Evolutionary conservation across 2,797 vertebrate genomes (phyloP).

Genomic region (Cygnus olor): DNA sequence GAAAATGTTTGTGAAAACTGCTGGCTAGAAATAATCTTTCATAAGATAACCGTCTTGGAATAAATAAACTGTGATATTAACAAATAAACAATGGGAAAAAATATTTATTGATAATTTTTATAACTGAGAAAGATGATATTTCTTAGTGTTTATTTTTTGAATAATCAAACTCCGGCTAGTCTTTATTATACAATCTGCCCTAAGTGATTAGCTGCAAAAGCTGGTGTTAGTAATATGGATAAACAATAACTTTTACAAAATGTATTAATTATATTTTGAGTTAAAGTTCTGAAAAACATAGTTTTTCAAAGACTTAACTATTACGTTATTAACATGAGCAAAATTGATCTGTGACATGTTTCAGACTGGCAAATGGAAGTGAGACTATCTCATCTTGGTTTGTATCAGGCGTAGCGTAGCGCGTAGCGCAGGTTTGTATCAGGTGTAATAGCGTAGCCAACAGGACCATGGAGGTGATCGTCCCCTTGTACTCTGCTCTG

Average conservation of each 20-base stretch:
- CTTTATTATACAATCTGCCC: not conserved
- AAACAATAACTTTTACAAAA: not conserved
- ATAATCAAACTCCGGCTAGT: not conserved
- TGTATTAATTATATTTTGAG: not conserved
- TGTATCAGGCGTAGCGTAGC: no score
- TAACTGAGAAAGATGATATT: not conserved
- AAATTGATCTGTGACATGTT: not conserved
- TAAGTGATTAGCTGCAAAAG: not conserved
- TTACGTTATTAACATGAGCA: not conserved
- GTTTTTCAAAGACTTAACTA: not conserved
- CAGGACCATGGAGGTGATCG: no score
- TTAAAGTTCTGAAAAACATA: not conserved
- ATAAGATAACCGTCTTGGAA: not conserved
- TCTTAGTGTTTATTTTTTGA: not conserved
- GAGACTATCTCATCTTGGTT: not conserved
- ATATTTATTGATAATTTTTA: not conserved
- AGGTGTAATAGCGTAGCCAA: no score
- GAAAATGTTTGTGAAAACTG: not conserved
- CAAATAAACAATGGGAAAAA: not conserved
- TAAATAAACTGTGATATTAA: not conserved
- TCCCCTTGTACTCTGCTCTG: no score
- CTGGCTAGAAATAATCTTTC: not conserved
- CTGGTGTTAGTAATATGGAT: not conserved
- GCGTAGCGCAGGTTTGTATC: no score
- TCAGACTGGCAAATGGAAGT: not conserved